A percentile compares a stretch with the other conserved stretches of the same genome.
These are phyloP conservation scores for Penaeus monodon DNA, from an alignment of 2,888 invertebrate genomes.

Conservation along the genomic window DNA sequence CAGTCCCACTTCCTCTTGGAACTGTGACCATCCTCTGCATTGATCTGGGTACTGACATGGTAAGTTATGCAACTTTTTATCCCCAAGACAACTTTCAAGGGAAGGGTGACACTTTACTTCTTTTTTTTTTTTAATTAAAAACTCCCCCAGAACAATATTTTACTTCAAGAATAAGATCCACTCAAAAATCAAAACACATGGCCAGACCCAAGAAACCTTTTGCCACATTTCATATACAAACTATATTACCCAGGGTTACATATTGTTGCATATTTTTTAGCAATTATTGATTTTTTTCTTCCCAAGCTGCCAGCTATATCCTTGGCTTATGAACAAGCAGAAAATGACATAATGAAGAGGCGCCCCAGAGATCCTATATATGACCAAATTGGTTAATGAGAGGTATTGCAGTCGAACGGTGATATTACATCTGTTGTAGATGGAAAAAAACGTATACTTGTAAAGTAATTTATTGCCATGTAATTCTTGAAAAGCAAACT, in stretches of 20 bases:
- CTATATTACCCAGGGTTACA: too few relatives aligned
- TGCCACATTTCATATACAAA: too few relatives aligned
- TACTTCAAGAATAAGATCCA: too few relatives aligned
- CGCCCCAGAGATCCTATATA: slow-evolving; percentile 71
- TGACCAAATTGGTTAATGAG: slow-evolving; percentile 73
- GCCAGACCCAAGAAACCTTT: too few relatives aligned
- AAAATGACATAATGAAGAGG: slow-evolving; percentile 73
- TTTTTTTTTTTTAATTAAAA: too few relatives aligned
- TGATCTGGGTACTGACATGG: slow-evolving; percentile 98
- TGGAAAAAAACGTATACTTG: background rate
- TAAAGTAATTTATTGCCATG: slow-evolving; percentile 9
- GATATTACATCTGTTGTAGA: background rate
- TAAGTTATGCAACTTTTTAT: slow-evolving; percentile 67
- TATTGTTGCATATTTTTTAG: too few relatives aligned
- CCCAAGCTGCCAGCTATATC: slow-evolving; percentile 74
- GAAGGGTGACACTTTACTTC: too few relatives aligned
- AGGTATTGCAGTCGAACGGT: slow-evolving; percentile 65
- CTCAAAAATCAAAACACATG: too few relatives aligned
- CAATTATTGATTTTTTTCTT: background rate
- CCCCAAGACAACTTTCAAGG: too few relatives aligned
- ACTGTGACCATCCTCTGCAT: slow-evolving; percentile 98
- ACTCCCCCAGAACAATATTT: too few relatives aligned
- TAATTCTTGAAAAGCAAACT: too few relatives aligned
- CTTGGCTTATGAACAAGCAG: slow-evolving; percentile 75
- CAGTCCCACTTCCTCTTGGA: slow-evolving; percentile 94